Percentiles rank a stretch among this genome's conserved stretches.
phyloP scores from a whole-genome alignment of 2,113 vertebrate species.

The Cephalopholis sonnerati region DNA sequence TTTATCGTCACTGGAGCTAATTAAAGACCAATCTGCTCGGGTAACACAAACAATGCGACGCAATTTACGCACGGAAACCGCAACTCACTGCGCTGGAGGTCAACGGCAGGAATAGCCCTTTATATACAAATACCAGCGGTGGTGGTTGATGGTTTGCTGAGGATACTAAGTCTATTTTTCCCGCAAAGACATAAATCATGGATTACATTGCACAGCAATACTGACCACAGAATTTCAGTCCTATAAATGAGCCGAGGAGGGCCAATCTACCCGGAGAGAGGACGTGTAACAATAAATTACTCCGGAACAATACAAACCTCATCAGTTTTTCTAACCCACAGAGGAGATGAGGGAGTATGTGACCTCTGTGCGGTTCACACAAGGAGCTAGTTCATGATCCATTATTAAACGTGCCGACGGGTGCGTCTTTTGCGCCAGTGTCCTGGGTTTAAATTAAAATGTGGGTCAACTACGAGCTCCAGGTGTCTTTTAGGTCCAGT shows the following conservation, averaged over 20 bases:
- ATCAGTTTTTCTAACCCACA: constrained; percentile 33
- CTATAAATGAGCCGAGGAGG: constrained; percentile 59
- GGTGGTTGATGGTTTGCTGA: constrained; percentile 72
- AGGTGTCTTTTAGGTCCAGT: not conserved
- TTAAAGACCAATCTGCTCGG: constrained; percentile 74
- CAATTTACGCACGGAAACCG: constrained; percentile 74
- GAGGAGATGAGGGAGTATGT: constrained; percentile 14
- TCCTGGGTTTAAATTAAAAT: not conserved
- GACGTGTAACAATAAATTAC: constrained; percentile 58
- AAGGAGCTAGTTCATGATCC: constrained; percentile 10
- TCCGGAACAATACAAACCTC: constrained; percentile 33
- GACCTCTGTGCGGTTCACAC: constrained; percentile 28
- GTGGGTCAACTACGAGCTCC: not conserved
- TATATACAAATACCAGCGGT: constrained; percentile 75
- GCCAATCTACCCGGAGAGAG: constrained; percentile 29
- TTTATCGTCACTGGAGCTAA: constrained; percentile 73
- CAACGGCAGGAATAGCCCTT: constrained; percentile 65
- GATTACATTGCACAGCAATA: constrained; percentile 62
- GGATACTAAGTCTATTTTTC: constrained; percentile 60
- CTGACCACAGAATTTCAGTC: constrained; percentile 59
- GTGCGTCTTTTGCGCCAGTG: not conserved
- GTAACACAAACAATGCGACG: constrained; percentile 76
- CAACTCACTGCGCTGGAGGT: constrained; percentile 59
- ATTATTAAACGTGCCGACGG: constrained; percentile 1
- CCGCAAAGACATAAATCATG: constrained; percentile 70